Evolutionary conservation across 2,888 invertebrate species (phyloP).

Genomic region (Nezara viridula): DNA sequence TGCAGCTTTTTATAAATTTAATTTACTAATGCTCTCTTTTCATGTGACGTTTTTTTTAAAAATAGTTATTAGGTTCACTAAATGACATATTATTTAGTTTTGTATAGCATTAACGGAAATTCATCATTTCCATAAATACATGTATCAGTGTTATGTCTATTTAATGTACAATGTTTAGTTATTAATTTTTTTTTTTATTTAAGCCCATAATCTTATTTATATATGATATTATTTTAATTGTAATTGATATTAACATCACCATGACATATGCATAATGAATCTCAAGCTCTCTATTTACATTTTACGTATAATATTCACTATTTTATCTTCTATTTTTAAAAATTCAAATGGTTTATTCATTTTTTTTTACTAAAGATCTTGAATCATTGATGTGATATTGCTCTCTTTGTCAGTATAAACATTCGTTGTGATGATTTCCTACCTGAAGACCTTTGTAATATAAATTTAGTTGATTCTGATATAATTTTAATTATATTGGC

Average conservation of each 20-base stretch:
- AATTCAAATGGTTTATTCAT: background rate
- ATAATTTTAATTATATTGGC: background rate
- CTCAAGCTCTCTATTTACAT: slow-evolving; percentile 2
- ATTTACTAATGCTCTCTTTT: background rate
- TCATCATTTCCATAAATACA: background rate
- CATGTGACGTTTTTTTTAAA: background rate
- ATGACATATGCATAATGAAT: slow-evolving; percentile 32
- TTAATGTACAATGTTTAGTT: background rate
- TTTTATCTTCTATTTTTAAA: background rate
- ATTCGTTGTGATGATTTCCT: background rate
- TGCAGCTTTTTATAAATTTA: background rate
- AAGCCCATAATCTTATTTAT: background rate
- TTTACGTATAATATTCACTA: background rate
- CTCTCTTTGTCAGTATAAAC: background rate
- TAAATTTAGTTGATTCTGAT: background rate
- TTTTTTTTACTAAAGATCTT: background rate
- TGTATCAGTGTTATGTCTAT: background rate
- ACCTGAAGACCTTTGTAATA: background rate
- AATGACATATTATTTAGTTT: background rate
- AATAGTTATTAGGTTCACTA: background rate
- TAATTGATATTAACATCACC: slow-evolving; percentile 33
- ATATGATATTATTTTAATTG: slow-evolving; percentile 10
- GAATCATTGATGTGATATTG: background rate
- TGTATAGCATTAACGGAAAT: background rate
- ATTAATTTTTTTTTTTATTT: background rate